Percentiles rank a stretch among this genome's conserved stretches.
Conservation (phyloP, 2,888 invertebrate species). For the Calliscelio sp. region DNA sequence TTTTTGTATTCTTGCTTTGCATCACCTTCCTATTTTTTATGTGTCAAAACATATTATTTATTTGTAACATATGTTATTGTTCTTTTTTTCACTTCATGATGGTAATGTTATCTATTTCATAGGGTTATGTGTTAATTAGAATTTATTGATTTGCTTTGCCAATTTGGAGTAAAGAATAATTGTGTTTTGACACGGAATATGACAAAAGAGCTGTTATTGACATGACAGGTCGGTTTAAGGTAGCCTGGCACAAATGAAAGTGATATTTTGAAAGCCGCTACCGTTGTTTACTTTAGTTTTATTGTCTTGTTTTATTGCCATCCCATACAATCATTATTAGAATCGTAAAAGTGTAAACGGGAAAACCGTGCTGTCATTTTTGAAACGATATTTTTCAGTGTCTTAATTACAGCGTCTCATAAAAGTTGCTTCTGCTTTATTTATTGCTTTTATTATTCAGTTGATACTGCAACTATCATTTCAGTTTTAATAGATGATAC, state of each 20-base stretch:
- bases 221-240: slow-evolving; percentile 31
- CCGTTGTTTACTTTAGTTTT: slow-evolving; percentile 69
- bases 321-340: slow-evolving; percentile 69
- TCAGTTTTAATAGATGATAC: neutral
- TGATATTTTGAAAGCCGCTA: slow-evolving; percentile 64
- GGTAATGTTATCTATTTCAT: no score
- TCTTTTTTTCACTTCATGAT: no score
- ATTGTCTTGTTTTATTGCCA: slow-evolving; percentile 68
- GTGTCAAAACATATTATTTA: no score
- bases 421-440: slow-evolving; percentile 27
- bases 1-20: no score
- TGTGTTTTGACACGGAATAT: slow-evolving; percentile 47
- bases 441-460: slow-evolving; percentile 28
- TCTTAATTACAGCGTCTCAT: slow-evolving; percentile 46
- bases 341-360: slow-evolving; percentile 64
- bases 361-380: slow-evolving; percentile 47
- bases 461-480: neutral
- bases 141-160: no score
- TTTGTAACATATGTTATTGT: no score
- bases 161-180: slow-evolving; percentile 17
- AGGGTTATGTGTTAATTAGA: no score
- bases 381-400: slow-evolving; percentile 40
- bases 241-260: slow-evolving; percentile 43
- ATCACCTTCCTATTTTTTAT: no score
- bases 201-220: slow-evolving; percentile 45